phyloP scores from a whole-genome alignment of 2,888 invertebrate species.

The Patella caerulea region DNA sequence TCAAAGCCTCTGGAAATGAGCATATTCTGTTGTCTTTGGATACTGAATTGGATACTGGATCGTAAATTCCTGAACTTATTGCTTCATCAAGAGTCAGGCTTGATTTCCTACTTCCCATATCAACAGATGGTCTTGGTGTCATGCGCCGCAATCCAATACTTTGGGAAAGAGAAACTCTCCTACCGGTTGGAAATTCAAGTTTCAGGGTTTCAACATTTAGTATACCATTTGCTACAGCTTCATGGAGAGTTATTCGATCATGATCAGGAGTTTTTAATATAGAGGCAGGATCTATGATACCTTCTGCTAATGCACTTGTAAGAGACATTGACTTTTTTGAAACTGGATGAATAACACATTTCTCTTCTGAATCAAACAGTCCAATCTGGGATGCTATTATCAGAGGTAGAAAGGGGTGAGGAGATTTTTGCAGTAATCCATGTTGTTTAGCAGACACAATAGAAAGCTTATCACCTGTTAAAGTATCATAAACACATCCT shows the following conservation, averaged over 20 bases:
- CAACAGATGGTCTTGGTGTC: conserved; percentile 27
- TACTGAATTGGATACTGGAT: conserved; percentile 59
- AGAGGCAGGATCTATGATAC: conserved; percentile 23
- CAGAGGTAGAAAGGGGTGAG: conserved; percentile 37
- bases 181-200: conserved; percentile 36
- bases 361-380: conserved; percentile 80
- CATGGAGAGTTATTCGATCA: conserved; percentile 33
- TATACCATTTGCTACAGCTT: conserved; percentile 37
- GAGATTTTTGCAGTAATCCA: conserved; percentile 38
- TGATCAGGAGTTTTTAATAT: conserved; percentile 26
- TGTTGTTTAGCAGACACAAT: conserved; percentile 34
- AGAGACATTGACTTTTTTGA: conserved; percentile 69
- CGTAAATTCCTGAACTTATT: conserved; percentile 58
- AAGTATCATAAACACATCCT: conserved; percentile 36
- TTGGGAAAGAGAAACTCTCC: conserved; percentile 32
- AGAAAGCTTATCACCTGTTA: conserved; percentile 71
- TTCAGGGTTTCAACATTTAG: conserved; percentile 39
- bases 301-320: conserved; percentile 59
- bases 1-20: conserved; percentile 58
- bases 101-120: conserved; percentile 31
- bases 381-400: conserved; percentile 40
- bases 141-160: conserved; percentile 30
- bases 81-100: conserved; percentile 64
- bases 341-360: conserved; percentile 72
- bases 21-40: conserved; percentile 44